Evolutionary conservation across 2,888 invertebrate species (phyloP).

Genomic region (Sycophila texana): DNA sequence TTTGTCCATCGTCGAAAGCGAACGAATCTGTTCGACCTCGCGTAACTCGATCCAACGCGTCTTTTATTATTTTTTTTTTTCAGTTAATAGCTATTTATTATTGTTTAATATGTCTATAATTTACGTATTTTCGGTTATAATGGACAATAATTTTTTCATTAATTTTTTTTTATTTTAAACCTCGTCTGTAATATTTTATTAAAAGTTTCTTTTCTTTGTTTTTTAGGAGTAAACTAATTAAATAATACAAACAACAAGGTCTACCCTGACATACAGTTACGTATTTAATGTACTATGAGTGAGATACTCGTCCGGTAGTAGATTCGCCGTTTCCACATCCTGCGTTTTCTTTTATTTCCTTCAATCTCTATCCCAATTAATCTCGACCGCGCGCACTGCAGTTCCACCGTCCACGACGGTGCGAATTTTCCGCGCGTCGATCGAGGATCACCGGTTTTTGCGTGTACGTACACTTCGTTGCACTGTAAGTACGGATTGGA

Average conservation of each 20-base stretch:
- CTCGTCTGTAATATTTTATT: constrained; percentile 53
- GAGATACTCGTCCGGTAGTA: constrained; percentile 77
- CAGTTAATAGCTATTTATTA: constrained; percentile 55
- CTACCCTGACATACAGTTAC: constrained; percentile 93
- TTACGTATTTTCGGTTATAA: constrained; percentile 59
- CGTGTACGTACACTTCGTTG: constrained; percentile 48
- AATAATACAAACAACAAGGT: constrained; percentile 75
- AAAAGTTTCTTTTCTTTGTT: constrained; percentile 25
- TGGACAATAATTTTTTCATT: constrained; percentile 56
- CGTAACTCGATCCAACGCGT: constrained; percentile 48
- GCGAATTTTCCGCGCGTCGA: constrained; percentile 21
- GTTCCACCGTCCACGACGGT: constrained; percentile 38
- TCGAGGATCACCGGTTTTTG: constrained; percentile 17
- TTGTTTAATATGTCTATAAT: constrained; percentile 57
- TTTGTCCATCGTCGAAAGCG: constrained; percentile 9
- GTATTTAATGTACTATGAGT: constrained; percentile 86
- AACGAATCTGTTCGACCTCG: constrained; percentile 40
- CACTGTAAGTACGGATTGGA: constrained; percentile 50
- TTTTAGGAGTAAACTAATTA: constrained; percentile 62
- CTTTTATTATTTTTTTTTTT: constrained; percentile 16
- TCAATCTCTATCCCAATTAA: constrained; percentile 5
- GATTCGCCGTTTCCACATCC: constrained; percentile 57
- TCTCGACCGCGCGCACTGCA: constrained; percentile 28
- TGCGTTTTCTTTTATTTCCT: constrained; percentile 31
- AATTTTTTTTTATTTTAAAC: constrained; percentile 55